Conservation (phyloP, 2,113 vertebrate species). For the Rhodinocichla rosea region DNA sequence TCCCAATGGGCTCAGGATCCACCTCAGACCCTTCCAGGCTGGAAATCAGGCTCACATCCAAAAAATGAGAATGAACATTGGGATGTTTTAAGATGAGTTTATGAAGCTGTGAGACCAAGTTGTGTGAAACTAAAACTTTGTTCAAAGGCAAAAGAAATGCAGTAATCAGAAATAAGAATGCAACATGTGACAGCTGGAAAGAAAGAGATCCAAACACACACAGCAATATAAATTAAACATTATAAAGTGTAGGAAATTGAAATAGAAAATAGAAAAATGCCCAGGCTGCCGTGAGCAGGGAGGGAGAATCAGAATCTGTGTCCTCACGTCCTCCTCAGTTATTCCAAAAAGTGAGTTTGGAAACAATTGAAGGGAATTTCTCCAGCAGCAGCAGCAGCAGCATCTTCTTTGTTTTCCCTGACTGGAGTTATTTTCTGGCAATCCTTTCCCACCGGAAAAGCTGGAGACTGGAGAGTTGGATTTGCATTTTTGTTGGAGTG, state of each 20-base stretch:
- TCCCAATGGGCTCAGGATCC: background rate
- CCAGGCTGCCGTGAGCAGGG: background rate
- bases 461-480: constrained; percentile 44
- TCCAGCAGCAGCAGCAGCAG: background rate
- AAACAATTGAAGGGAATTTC: background rate
- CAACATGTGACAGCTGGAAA: constrained; percentile 8
- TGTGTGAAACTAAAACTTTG: background rate
- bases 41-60: background rate
- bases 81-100: background rate
- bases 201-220: constrained; percentile 27
- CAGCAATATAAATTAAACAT: constrained; percentile 53
- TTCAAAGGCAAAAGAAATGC: constrained; percentile 35
- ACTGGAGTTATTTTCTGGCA: constrained; percentile 45
- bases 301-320: background rate
- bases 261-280: too few species aligned
- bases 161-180: constrained; percentile 42
- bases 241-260: constrained; percentile 60
- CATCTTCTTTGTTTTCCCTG: constrained; percentile 23
- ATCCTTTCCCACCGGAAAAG: constrained; percentile 47
- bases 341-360: background rate
- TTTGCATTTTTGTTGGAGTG: constrained; percentile 62
- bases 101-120: background rate
- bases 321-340: background rate
- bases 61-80: background rate
- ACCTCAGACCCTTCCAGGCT: background rate